Evolutionary conservation across 1,140 invertebrate genomes (phyloP), one percentile per base, ranked within the genome.

Genomic region (Hylaeus volcanicus): DNA sequence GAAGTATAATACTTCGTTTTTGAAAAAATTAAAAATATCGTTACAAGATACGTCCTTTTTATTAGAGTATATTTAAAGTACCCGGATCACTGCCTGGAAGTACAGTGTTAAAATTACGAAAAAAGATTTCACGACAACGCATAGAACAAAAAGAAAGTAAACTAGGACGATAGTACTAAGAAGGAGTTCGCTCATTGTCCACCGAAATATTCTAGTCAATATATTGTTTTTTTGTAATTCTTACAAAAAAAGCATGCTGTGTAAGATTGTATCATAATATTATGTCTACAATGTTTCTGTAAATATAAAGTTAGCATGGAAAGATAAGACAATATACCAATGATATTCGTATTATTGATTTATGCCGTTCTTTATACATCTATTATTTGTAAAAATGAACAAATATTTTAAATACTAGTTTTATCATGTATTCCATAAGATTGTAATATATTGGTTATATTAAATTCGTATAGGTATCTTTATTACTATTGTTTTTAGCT

Each of bases 61-160:
- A 95, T 83, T 93, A 97, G 96, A 95, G 95, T 89, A 96, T 97
- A 89, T 97, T 97, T 91, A 96, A 95, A 94, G 94, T 96, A 92
- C 96, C 96, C 89, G 96, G 96, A 74, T 96, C 96, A 61, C 93
- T 97, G 88, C 95, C 96, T 73, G 95, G 94, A 78, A 92, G 93
- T 37, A 95, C 94, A 75, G 95, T 97, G 88, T 82, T 93, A 64
- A 95, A 95, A 86, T 90, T 96, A 76, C 93, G 96, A 76, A 92
- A 90, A 41, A 95, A 95, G 77, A 93, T 94, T 71, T 93, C 94
- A 3, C 94, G 94, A 85, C 93, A 94, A 79, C 94, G 93, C 41
- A 92, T 91, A 37, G 93, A 94, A 89, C 88, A 91, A 86, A 92
- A 89, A 68, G 76, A 89, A 71, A 77, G 77, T 39, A 93, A 91